Percentiles rank a stretch among this genome's conserved stretches.
phyloP scores from a whole-genome alignment of 2,888 invertebrate species.

The Tachystola acroxantha region DNA sequence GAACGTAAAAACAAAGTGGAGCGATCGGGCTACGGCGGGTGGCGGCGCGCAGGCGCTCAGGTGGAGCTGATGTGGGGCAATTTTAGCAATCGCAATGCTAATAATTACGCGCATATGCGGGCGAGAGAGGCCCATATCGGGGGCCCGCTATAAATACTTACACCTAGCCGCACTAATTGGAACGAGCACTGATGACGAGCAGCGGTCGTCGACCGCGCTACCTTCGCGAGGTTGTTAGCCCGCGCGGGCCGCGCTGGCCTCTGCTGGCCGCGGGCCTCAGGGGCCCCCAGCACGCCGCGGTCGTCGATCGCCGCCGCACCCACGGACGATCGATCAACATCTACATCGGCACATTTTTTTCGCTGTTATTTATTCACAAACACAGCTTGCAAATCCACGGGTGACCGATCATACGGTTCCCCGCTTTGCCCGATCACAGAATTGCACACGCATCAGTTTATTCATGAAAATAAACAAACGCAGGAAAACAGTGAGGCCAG shows the following conservation, averaged over 20 bases:
- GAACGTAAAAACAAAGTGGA: constrained; percentile 75
- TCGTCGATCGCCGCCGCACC: background rate
- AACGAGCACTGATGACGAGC: constrained; percentile 43
- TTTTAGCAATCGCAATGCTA: constrained; percentile 48
- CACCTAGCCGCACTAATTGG: constrained; percentile 45
- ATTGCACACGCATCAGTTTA: background rate
- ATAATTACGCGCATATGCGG: constrained; percentile 34
- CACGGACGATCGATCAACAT: constrained; percentile 3
- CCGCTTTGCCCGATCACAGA: background rate
- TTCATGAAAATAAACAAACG: background rate
- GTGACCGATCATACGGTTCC: constrained; percentile 1
- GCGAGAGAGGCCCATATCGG: constrained; percentile 43
- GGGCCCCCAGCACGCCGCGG: constrained; percentile 3
- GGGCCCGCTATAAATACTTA: constrained; percentile 30
- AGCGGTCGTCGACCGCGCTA: constrained; percentile 55
- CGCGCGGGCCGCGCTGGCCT: constrained; percentile 8
- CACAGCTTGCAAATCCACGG: constrained; percentile 3
- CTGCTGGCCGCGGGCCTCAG: background rate
- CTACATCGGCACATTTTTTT: background rate
- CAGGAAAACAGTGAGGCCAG: no score
- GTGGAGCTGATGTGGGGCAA: constrained; percentile 44
- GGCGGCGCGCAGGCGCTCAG: constrained; percentile 54
- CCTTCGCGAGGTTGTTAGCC: constrained; percentile 52
- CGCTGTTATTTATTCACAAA: constrained; percentile 6
- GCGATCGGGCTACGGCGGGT: no score